A percentile compares a stretch with the other conserved stretches of the same genome.
phyloP scores from a whole-genome alignment of 1,140 invertebrate species.

The Drosophila kurseongensis region DNA sequence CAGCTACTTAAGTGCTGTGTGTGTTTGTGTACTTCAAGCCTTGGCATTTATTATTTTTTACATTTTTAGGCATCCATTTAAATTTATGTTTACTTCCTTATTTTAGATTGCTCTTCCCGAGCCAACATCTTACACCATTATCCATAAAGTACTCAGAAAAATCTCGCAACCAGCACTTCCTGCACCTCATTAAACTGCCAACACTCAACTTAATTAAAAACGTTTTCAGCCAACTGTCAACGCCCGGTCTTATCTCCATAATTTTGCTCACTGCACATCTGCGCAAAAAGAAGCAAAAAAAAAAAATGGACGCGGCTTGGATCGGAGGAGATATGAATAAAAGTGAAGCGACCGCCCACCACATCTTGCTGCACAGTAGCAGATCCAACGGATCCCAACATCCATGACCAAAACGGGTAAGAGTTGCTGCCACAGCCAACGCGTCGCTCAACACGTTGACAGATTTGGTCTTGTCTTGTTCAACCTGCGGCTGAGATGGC shows the following conservation, averaged over 20 bases:
- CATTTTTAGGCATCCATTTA: no score
- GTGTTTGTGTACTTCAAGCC: no score
- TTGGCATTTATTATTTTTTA: background rate
- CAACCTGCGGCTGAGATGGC: conserved; percentile 56
- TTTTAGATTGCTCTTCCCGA: background rate
- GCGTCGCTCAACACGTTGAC: conserved; percentile 71
- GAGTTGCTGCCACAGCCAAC: conserved; percentile 51
- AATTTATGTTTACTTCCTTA: background rate
- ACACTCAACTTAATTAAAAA: conserved; percentile 80
- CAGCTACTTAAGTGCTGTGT: no score
- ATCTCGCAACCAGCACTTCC: conserved; percentile 48
- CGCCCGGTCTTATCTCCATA: conserved; percentile 75
- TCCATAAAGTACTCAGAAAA: conserved; percentile 20
- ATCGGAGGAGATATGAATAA: conserved; percentile 56
- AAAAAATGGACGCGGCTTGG: conserved; percentile 46
- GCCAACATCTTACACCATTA: background rate
- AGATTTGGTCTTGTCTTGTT: conserved; percentile 77
- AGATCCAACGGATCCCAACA: conserved; percentile 27
- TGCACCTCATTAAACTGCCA: conserved; percentile 74
- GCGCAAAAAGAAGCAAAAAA: conserved; percentile 10
- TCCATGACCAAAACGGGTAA: conserved; percentile 35
- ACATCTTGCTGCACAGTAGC: conserved; percentile 47
- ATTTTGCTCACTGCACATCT: conserved; percentile 67
- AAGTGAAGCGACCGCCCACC: conserved; percentile 77
- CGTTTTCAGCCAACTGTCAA: conserved; percentile 76